Conservation (phyloP, 1,140 invertebrate genomes). For the Hyles euphorbiae region DNA sequence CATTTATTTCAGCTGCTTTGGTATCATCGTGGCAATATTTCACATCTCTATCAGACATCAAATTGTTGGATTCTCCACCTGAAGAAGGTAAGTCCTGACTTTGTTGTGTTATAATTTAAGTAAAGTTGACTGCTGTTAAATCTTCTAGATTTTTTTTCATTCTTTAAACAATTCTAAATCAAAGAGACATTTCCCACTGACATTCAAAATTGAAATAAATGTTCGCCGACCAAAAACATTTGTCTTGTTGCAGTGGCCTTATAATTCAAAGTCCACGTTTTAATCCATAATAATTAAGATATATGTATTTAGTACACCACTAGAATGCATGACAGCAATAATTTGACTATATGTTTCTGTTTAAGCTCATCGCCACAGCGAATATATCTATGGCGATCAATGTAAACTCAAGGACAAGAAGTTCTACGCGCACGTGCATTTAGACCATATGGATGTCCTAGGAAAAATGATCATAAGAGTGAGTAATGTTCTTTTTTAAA, state of each 20-base stretch:
- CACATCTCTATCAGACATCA: constrained; percentile 29
- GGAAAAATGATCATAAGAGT: constrained; percentile 50
- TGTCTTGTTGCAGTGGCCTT: neutral
- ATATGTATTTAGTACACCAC: too few species aligned
- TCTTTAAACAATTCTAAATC: too few species aligned
- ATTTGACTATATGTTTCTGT: neutral
- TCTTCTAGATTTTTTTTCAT: too few species aligned
- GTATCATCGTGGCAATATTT: constrained; percentile 37
- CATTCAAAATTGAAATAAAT: neutral
- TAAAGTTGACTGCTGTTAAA: neutral
- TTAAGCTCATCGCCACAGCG: constrained; percentile 42
- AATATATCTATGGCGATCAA: constrained; percentile 39
- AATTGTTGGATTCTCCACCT: constrained; percentile 14
- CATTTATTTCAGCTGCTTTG: constrained; percentile 5
- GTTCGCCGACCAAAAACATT: neutral
- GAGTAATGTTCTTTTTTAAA: constrained; percentile 15
- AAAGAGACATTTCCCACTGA: too few species aligned
- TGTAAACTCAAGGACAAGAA: constrained; percentile 30
- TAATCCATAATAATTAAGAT: neutral
- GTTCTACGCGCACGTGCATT: constrained; percentile 34
- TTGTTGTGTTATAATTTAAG: constrained; percentile 2
- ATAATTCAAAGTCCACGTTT: neutral
- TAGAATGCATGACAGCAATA: too few species aligned
- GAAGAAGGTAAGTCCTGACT: constrained; percentile 25
- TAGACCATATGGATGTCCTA: constrained; percentile 37